These are phyloP conservation scores for Centropristis striata DNA, from an alignment of 2,113 vertebrate genomes.

Conservation along the genomic window DNA sequence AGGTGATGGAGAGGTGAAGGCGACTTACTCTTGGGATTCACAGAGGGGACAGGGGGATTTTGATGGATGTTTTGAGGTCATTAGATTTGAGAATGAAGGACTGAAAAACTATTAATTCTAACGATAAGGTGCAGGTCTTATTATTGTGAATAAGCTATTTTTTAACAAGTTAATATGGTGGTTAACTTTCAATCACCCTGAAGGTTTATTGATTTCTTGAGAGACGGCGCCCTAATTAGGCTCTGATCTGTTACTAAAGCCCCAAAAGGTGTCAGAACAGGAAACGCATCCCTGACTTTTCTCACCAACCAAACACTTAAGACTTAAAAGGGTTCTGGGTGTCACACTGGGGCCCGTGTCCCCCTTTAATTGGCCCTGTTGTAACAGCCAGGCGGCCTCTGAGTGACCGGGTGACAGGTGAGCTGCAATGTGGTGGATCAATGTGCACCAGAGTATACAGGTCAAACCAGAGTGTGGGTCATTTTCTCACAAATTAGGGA, in stretches of 20 bases:
- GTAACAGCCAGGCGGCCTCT: slow-evolving; percentile 32
- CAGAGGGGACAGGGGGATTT: slow-evolving; percentile 28
- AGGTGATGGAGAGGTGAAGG: slow-evolving; percentile 82
- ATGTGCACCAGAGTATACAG: neutral
- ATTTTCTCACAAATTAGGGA: neutral
- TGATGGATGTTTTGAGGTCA: slow-evolving; percentile 32
- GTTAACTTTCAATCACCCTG: too few relatives aligned
- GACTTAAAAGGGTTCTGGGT: slow-evolving; percentile 74
- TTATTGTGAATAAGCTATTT: neutral
- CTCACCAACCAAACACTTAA: slow-evolving; percentile 57
- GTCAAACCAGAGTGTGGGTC: neutral
- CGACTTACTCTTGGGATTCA: slow-evolving; percentile 37
- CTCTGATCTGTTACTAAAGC: slow-evolving; percentile 16
- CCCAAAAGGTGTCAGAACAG: slow-evolving; percentile 72
- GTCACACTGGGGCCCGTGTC: slow-evolving; percentile 51
- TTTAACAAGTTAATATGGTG: too few relatives aligned
- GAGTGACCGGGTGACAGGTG: slow-evolving; percentile 58
- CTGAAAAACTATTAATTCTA: neutral
- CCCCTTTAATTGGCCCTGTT: slow-evolving; percentile 59
- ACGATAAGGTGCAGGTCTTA: neutral
- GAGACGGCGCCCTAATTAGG: neutral
- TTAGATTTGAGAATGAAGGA: slow-evolving; percentile 1
- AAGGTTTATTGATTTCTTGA: slow-evolving; percentile 11
- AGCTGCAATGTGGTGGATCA: slow-evolving; percentile 28
- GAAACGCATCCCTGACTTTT: slow-evolving; percentile 73